Evolutionary conservation across 2,113 vertebrate genomes (phyloP).

Genomic region (Hippocampus abdominalis): DNA sequence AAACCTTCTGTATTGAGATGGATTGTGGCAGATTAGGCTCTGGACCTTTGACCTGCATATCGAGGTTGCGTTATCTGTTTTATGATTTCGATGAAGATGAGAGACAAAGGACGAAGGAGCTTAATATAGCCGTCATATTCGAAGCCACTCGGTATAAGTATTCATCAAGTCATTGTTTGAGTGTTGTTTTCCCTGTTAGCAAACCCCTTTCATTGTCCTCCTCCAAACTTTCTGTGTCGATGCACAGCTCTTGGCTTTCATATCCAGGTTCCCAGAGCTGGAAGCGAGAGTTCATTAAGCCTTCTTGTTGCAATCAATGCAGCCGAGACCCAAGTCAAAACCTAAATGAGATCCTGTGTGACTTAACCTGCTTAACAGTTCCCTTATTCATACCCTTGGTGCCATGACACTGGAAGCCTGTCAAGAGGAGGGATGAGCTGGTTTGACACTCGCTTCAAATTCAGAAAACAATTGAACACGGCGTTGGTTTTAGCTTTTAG

Average conservation of each 20-base stretch:
- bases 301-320: slow-evolving; percentile 68
- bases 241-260: slow-evolving; percentile 37
- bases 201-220: slow-evolving; percentile 28
- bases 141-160: slow-evolving; percentile 7
- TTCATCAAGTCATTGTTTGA: slow-evolving; percentile 42
- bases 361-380: slow-evolving; percentile 60
- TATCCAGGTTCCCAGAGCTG: slow-evolving; percentile 40
- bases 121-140: slow-evolving; percentile 15
- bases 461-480: slow-evolving; percentile 1
- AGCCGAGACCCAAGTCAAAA: slow-evolving; percentile 51
- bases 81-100: slow-evolving; percentile 45
- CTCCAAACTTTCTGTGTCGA: slow-evolving; percentile 39
- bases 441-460: slow-evolving; percentile 30
- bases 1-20: slow-evolving; percentile 29
- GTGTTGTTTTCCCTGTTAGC: slow-evolving; percentile 20
- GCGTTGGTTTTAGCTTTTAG: slow-evolving; percentile 11
- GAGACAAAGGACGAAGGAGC: slow-evolving; percentile 4
- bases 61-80: slow-evolving; percentile 11
- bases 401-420: slow-evolving; percentile 14
- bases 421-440: neutral
- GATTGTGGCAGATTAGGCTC: slow-evolving; percentile 10
- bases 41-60: slow-evolving; percentile 35
- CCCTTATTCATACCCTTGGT: slow-evolving; percentile 36
- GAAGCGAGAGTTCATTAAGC: slow-evolving; percentile 66
- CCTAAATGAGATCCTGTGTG: slow-evolving; percentile 71